These are phyloP conservation scores for Ceyx melanurus DNA, from an alignment of 2,113 vertebrate species.

Conservation along the genomic window DNA sequence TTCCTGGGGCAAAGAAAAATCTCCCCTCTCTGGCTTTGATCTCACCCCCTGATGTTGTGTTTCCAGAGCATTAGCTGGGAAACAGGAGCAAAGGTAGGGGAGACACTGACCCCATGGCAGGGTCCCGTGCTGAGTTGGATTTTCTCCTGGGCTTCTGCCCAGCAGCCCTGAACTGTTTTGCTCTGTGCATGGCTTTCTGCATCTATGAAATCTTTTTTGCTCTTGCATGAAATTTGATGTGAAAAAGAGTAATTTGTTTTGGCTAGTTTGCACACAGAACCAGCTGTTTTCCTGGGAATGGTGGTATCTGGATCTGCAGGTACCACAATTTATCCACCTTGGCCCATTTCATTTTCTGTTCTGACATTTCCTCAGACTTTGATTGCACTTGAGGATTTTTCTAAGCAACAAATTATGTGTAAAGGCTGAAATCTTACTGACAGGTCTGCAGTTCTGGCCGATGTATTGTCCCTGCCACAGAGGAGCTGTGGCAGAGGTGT, in stretches of 20 bases:
- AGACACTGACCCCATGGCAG: accelerated
- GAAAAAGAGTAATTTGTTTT: not conserved
- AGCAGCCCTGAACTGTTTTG: not conserved
- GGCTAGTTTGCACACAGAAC: not conserved
- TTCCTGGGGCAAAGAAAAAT: not conserved
- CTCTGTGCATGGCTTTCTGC: not conserved
- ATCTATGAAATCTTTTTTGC: not conserved
- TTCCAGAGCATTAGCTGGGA: not conserved
- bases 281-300: not conserved
- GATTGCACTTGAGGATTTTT: not conserved
- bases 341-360: not conserved
- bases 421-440: not conserved
- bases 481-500: not conserved
- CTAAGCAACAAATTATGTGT: not conserved
- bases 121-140: not conserved
- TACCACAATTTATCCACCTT: not conserved
- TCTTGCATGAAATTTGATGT: not conserved
- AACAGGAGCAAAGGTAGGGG: not conserved
- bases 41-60: not conserved
- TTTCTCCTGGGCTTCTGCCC: not conserved
- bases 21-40: not conserved
- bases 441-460: not conserved
- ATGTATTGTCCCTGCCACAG: not conserved
- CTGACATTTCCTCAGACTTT: not conserved
- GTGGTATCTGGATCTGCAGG: accelerated